Base-by-base conservation (phyloP, 2,888 invertebrate species). In the Blera fallax region DNA sequence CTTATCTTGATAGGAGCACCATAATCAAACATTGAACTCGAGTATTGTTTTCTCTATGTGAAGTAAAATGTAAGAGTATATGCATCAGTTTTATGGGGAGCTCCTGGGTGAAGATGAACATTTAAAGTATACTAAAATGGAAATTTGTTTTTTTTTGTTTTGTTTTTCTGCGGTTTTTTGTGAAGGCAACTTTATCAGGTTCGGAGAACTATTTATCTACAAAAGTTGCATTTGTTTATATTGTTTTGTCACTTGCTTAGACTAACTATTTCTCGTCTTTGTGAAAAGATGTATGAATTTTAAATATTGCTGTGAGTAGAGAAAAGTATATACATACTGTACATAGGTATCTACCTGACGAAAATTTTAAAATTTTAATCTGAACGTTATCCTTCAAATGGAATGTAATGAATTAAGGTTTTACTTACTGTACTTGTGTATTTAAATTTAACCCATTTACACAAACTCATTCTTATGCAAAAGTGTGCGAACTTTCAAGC, bases 1-100 rank as follows among this genome's bases (percentile, higher is more conserved):
- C 14, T 52, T 65, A 82, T 82, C 77, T 50, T 56, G 40, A 64
- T 56, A 16, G 34, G 21, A 64, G 78, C 37, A 11, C 52, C 67
- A 73, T 73, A 79, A 79, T 83, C 83, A 83, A 83, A 79, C 67
- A 67, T 78, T 83, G 73, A 73, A 83, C 72, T 52, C 43, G 21
- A 29, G 48, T 48, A 58, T 60, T 60, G 29, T 64, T 56, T 48
- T 48, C 11, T 58, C 21, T 37, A 58, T 62, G 34, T 32, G 52
- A 18, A 37, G 52, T 18, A 14, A 50, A 29, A 18, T 24, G 64
- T 48, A 32, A 2, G 14, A 5, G 43, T 56, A 7, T 50, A 27
- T 43, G 40, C 43, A 48, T 50, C 45, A 27, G 24, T 16, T 43
- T 32, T 45, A 24, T 34, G n/a, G 14, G 24, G 40, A 29, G 58